Conservation (phyloP, 2,113 vertebrate species). For the Oceanodroma tethys region DNA sequence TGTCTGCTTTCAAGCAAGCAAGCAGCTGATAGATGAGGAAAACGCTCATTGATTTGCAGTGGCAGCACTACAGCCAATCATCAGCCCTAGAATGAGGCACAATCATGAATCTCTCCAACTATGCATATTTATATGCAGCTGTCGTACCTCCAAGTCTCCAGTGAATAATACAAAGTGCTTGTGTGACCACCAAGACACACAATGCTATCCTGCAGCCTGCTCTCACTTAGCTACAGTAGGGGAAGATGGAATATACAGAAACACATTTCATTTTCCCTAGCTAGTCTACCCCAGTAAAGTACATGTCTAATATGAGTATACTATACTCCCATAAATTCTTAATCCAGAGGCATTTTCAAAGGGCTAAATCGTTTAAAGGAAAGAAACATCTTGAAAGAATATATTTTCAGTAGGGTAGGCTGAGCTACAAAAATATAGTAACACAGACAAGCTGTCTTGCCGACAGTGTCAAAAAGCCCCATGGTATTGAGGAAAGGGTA, state of each 20-base stretch:
- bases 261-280: slow-evolving; percentile 24
- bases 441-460: slow-evolving; percentile 34
- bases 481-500: not conserved
- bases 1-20: slow-evolving; percentile 67
- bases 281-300: not conserved
- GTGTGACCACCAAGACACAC: slow-evolving; percentile 66
- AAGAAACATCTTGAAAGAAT: slow-evolving; percentile 37
- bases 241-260: slow-evolving; percentile 16
- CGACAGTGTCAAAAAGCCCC: not conserved
- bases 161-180: slow-evolving; percentile 70
- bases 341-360: slow-evolving; percentile 14
- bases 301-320: not conserved
- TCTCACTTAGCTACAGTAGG: slow-evolving; percentile 32
- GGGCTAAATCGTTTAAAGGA: slow-evolving; percentile 12
- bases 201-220: slow-evolving; percentile 44
- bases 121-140: slow-evolving; percentile 80
- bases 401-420: slow-evolving; percentile 1
- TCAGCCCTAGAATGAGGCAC: slow-evolving; percentile 51
- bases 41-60: slow-evolving; percentile 68
- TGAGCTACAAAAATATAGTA: slow-evolving; percentile 9
- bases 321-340: slow-evolving; percentile 22
- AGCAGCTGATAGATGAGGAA: slow-evolving; percentile 69
- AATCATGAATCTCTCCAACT: slow-evolving; percentile 65
- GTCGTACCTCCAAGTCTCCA: slow-evolving; percentile 64
- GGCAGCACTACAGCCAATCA: slow-evolving; percentile 60